These are phyloP conservation scores for Lepus americanus DNA, from an alignment of 2,113 vertebrate species.

Conservation along the genomic window DNA sequence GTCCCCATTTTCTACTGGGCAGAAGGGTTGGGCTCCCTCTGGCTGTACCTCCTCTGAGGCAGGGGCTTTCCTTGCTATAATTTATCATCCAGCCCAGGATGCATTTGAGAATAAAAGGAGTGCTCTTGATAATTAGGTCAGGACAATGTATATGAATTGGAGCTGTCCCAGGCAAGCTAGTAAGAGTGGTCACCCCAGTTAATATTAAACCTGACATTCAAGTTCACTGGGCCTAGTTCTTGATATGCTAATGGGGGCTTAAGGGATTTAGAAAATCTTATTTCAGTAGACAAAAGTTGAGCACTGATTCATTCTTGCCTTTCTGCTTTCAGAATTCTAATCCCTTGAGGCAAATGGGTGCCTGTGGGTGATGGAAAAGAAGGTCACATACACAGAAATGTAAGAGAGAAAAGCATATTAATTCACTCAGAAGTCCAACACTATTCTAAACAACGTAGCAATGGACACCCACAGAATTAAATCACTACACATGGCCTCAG, in stretches of 20 bases:
- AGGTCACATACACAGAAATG: not conserved
- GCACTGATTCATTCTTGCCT: not conserved
- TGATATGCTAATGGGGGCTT: not conserved
- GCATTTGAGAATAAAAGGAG: not conserved
- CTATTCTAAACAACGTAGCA: not conserved
- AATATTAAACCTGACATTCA: not conserved
- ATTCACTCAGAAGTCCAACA: not conserved
- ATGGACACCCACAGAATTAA: not conserved
- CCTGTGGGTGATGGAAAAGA: not conserved
- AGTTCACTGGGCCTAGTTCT: not conserved
- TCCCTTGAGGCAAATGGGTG: not conserved
- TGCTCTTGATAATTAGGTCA: not conserved
- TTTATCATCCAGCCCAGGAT: not conserved
- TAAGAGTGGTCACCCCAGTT: not conserved
- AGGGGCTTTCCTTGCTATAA: not conserved
- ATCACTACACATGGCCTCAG: not conserved
- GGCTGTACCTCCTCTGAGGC: not conserved
- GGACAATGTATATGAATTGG: too few species aligned
- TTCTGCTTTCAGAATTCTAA: slow-evolving; percentile 27
- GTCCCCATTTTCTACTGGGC: not conserved
- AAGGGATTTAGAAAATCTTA: not conserved
- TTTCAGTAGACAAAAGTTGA: not conserved
- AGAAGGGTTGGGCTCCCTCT: not conserved
- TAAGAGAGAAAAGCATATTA: not conserved
- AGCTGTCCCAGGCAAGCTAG: not conserved